phyloP scores from a whole-genome alignment of 2,113 vertebrate genomes.

The Axis porcinus region DNA sequence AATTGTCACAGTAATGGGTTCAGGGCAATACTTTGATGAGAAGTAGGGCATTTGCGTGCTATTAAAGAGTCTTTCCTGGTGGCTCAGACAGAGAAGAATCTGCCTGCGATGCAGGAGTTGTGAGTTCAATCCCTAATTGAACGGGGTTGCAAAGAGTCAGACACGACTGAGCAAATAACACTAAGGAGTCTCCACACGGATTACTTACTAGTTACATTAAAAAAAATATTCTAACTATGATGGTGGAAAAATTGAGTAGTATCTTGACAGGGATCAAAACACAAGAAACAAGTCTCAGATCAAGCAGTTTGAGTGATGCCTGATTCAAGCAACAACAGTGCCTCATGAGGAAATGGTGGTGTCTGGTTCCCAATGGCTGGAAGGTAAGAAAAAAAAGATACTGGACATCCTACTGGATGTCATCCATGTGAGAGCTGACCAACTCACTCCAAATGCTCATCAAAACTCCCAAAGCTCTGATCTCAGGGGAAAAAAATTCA shows the following conservation, averaged over 20 bases:
- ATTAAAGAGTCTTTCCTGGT: neutral
- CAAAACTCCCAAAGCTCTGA: neutral
- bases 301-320: neutral
- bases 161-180: neutral
- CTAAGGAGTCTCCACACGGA: neutral
- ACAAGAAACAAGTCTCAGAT: rapidly evolving
- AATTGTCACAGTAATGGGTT: neutral
- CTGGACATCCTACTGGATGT: neutral
- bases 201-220: neutral
- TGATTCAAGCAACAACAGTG: neutral
- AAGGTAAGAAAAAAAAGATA: neutral
- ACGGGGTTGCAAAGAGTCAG: neutral
- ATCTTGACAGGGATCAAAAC: neutral
- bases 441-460: neutral
- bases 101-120: neutral
- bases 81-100: neutral
- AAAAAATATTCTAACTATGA: neutral
- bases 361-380: rapidly evolving
- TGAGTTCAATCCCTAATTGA: neutral
- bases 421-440: neutral
- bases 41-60: neutral
- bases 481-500: neutral
- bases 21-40: neutral
- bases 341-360: neutral
- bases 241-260: neutral